Base-by-base conservation (phyloP, 1,140 invertebrate species). In the Aphelenchoides besseyi region DNA sequence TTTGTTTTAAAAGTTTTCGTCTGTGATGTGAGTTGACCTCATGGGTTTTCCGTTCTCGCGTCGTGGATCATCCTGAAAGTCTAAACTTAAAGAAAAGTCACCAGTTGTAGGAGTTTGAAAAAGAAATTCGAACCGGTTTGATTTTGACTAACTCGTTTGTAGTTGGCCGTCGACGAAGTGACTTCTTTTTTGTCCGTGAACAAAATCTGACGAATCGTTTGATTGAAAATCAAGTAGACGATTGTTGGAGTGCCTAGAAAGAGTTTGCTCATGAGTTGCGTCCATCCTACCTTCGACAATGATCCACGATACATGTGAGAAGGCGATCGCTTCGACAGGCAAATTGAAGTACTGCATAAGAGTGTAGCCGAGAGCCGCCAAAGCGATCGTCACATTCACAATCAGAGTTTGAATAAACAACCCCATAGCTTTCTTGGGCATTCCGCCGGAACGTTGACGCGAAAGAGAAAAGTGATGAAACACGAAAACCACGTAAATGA, bases 141-240 rank as follows among this genome's bases (percentile, higher is more conserved):
- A 48, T 48, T 48, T 23, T 12, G 41, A 48, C 41, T 48, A 23
- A 48, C 41, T 16, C 41, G 41, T 48, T 48, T 48, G 41, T 48
- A 48, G 32, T 59, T 59, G 55, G 5, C 23, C 12, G 55, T 59
- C 5, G 18, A 5, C 5, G 55, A 59, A 8, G 55, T 8, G 12
- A 59, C 55, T 5, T 59, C 55, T 59, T 59, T 59, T 33, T 59
- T 59, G 55, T 59, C 55, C 55, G 55, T 59, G 55, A 59, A 59
- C 55, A 59, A 33, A 18, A 59, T 59, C 18, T 59, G 55, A 28
- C 55, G 55, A 23, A 59, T 23, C 5, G 55, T 59, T 33, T 59
- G 55, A 23, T 59, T 59, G 55, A 59, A 12, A 8, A 18, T 28
- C 55, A 59, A 33, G 55, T 59, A 59, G 18, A 59, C 18, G 18